phyloP scores from a whole-genome alignment of 2,888 invertebrate species.

The Psylliodes chrysocephalus region DNA sequence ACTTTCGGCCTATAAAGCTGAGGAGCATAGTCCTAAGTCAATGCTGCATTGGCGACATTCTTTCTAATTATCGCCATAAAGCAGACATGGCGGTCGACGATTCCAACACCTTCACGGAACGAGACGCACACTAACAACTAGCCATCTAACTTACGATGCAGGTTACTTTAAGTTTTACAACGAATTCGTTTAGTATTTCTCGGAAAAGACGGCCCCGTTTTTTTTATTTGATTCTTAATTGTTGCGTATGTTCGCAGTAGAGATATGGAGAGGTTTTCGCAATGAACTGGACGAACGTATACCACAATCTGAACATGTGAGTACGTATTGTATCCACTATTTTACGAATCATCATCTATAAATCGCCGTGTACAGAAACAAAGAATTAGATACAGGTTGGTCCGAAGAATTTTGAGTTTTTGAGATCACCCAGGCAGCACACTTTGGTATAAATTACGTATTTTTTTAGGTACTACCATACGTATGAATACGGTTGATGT shows the following conservation, averaged over 20 bases:
- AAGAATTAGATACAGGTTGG: no score
- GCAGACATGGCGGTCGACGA: constrained; percentile 51
- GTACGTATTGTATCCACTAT: no score
- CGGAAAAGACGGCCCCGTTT: constrained; percentile 10
- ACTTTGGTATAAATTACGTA: no score
- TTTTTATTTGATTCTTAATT: constrained; percentile 23
- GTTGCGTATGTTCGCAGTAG: constrained; percentile 16
- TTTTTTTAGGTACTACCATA: no score
- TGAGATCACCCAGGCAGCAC: no score
- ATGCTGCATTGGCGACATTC: constrained; percentile 56
- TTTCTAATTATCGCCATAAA: constrained; percentile 59
- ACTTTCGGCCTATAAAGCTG: constrained; percentile 41
- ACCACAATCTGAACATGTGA: no score
- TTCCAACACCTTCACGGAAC: constrained; percentile 54
- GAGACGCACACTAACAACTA: constrained; percentile 29
- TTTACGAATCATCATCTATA: no score
- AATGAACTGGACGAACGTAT: no score
- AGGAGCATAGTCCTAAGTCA: constrained; percentile 48
- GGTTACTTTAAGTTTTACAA: constrained; percentile 43
- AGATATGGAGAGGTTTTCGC: no score
- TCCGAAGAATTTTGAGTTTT: no score
- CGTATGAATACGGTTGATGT: no score
- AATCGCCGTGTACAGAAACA: no score
- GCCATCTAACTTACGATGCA: constrained; percentile 31
- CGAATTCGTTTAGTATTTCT: constrained; percentile 35